These are phyloP conservation scores for Coryphaenoides rupestris DNA, from an alignment of 2,113 vertebrate species.

Conservation along the genomic window DNA sequence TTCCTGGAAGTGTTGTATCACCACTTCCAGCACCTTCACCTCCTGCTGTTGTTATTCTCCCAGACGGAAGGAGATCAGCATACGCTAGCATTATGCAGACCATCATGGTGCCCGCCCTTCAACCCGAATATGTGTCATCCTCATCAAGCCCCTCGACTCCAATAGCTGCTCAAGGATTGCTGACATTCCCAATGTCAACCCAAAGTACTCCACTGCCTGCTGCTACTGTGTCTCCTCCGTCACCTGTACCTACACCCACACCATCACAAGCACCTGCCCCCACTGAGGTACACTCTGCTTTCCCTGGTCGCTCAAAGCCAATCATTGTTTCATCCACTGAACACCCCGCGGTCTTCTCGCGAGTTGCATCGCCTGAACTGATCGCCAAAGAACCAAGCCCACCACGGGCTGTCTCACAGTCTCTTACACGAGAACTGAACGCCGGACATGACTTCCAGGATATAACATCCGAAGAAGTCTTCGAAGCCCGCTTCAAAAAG, in stretches of 20 bases:
- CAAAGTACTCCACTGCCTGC: conserved; percentile 18
- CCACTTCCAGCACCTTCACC: conserved; percentile 45
- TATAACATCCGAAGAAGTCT: conserved; percentile 90
- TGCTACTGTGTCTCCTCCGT: conserved; percentile 20
- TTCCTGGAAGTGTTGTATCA: conserved; percentile 39
- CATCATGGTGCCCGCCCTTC: conserved; percentile 72
- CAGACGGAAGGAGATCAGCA: conserved; percentile 75
- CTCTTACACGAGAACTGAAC: conserved; percentile 45
- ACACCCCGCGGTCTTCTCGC: conserved; percentile 76
- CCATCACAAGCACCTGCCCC: conserved; percentile 1
- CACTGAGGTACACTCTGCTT: conserved; percentile 9
- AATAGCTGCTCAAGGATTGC: conserved; percentile 7
- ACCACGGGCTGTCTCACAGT: conserved; percentile 43
- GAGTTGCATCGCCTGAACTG: conserved; percentile 72
- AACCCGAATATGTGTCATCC: conserved; percentile 32
- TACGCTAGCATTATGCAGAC: conserved; percentile 92
- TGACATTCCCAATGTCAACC: conserved; percentile 15
- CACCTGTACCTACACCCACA: background rate
- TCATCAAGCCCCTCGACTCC: conserved; percentile 36
- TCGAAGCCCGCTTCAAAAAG: conserved; percentile 93
- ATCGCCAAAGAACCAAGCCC: conserved; percentile 71
- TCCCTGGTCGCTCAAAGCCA: conserved; percentile 37
- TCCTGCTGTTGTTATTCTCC: conserved; percentile 63
- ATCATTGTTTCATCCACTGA: conserved; percentile 50
- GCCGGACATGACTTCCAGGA: conserved; percentile 74